Evolutionary conservation across 2,888 invertebrate species (phyloP).

Genomic region (Agrilus cyanescens): DNA sequence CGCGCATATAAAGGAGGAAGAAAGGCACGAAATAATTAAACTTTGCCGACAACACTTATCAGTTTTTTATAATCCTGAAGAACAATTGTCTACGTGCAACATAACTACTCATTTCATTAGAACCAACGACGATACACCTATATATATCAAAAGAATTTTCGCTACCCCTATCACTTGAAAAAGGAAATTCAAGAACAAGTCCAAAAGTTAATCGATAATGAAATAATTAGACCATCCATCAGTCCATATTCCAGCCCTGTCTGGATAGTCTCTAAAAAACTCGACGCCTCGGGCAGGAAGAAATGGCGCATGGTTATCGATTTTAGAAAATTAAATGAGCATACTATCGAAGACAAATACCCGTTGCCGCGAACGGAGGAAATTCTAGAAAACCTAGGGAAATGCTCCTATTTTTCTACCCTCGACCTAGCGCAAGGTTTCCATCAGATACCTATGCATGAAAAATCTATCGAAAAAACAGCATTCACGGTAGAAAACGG

Average conservation of each 20-base stretch:
- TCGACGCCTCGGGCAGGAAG: conserved; percentile 14
- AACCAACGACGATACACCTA: too few species aligned
- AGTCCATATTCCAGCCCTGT: conserved; percentile 24
- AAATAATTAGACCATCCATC: conserved; percentile 18
- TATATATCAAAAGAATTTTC: neutral
- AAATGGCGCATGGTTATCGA: conserved; percentile 20
- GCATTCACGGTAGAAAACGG: conserved; percentile 17
- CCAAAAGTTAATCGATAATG: conserved; percentile 11
- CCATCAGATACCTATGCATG: conserved; percentile 4
- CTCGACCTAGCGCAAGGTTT: conserved; percentile 14
- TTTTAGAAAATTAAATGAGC: conserved; percentile 20
- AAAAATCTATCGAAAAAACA: conserved; percentile 13
- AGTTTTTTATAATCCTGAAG: too few species aligned
- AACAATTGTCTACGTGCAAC: too few species aligned
- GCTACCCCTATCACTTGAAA: neutral
- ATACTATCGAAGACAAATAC: conserved; percentile 20
- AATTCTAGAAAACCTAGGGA: conserved; percentile 20
- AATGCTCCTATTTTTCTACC: conserved; percentile 13
- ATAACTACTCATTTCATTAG: too few species aligned
- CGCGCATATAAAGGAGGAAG: too few species aligned
- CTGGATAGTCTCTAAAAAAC: conserved; percentile 25
- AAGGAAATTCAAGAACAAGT: neutral
- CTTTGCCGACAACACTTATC: too few species aligned
- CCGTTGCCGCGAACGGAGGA: conserved; percentile 20
- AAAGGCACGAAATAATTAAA: too few species aligned